Percentiles rank a stretch among this genome's conserved stretches.
Conservation (phyloP, 2,888 invertebrate genomes). For the Cosmia trapezina region DNA sequence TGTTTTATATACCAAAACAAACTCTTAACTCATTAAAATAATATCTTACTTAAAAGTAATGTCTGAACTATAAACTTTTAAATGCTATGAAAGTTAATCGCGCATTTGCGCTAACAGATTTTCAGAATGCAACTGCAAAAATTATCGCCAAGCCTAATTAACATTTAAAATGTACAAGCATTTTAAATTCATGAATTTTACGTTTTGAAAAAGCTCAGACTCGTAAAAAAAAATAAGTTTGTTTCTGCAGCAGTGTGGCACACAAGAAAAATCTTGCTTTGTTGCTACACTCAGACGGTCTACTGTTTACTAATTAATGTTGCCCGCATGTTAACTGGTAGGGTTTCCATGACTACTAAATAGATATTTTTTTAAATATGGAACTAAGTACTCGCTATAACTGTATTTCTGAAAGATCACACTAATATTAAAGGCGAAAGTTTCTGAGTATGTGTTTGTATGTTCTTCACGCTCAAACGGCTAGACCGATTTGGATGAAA, state of each 20-base stretch:
- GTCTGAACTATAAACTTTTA: constrained; percentile 32
- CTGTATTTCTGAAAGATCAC: neutral
- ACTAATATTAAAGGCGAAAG: too few relatives aligned
- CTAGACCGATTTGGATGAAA: too few relatives aligned
- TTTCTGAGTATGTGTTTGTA: too few relatives aligned
- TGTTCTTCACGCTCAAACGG: too few relatives aligned
- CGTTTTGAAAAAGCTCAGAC: constrained; percentile 71
- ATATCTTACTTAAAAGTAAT: constrained; percentile 11
- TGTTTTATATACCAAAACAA: neutral
- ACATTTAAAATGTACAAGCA: constrained; percentile 68
- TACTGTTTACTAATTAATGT: constrained; percentile 88
- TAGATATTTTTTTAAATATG: neutral
- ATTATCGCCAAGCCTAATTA: constrained; percentile 67
- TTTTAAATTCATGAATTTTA: constrained; percentile 72
- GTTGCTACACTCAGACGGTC: constrained; percentile 82
- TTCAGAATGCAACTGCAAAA: constrained; percentile 51
- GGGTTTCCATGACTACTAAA: constrained; percentile 65
- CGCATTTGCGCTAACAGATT: constrained; percentile 50
- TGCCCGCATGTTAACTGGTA: constrained; percentile 83
- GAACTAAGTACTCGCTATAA: neutral
- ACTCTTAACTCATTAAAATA: constrained; percentile 25
- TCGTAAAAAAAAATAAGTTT: constrained; percentile 68
- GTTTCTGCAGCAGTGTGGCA: constrained; percentile 67
- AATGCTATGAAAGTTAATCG: constrained; percentile 51
- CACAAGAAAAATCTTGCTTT: constrained; percentile 82